Evolutionary conservation across 2,113 vertebrate species (phyloP), one percentile per base, ranked within the genome.

Genomic region (Percina caprodes): DNA sequence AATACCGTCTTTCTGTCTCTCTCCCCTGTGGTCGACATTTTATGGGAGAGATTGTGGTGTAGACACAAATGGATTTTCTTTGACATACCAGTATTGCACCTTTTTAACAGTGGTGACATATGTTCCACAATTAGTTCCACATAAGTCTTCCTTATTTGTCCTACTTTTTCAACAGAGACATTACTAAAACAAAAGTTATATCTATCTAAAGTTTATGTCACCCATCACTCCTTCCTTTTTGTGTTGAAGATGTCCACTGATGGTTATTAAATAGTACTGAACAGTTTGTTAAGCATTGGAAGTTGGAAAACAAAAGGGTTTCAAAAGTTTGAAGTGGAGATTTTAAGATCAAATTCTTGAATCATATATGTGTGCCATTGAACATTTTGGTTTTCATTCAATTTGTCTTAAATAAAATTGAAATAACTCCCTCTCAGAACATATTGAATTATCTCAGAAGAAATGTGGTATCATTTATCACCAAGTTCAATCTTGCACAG

Each of bases 1-100:
- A 70, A 62, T 24, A 55, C 11, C 6, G 23, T 52, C 15, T 30
- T 24, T 42, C 30, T 73, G 59, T 85, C 63, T 82, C 67, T 9
- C 39, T 3, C 48, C 35, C 5, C 52, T 9, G n/a, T 18, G 19
- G n/a, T 75, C 54, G 14, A 49, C 80, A 1, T 23, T 26, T 78
- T 8, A 71, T 45, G 55, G 66, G 23, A 59, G 72, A 63, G 10
- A 2, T 35, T 48, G 21, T 10, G n/a, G 45, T 45, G 33, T 11
- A 26, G 14, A 51, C 16, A 54, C 23, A 46, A 16, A 4, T 21
- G 2, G 15, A 5, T 65, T 60, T 16, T 26, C 35, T 68, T 46
- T 65, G 45, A 75, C 2, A 0, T 30, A 30, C 30, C 30, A 30
- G 30, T 30, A 14, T 11, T 74, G 21, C 30, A 45, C 42, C 16